phyloP scores from a whole-genome alignment of 2,888 invertebrate species.

The Calameuta filiformis region DNA sequence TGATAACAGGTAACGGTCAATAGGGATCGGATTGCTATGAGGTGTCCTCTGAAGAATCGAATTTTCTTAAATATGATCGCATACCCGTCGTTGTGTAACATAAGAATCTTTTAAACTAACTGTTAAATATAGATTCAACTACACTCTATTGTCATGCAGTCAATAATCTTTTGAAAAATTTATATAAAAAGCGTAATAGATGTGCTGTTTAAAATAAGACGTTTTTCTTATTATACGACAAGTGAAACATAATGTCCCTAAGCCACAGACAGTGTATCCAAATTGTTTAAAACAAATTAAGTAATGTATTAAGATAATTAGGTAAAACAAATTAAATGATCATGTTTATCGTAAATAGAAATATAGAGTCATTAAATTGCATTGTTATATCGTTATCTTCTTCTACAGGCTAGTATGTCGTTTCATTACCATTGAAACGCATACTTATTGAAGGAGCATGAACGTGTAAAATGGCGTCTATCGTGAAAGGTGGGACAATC shows the following conservation, averaged over 20 bases:
- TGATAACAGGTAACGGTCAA: background rate
- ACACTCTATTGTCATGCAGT: background rate
- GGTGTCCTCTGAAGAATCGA: background rate
- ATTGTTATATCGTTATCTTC: background rate
- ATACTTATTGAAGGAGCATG: background rate
- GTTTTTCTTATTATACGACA: background rate
- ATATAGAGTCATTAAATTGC: background rate
- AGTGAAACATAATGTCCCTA: background rate
- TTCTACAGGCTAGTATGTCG: background rate
- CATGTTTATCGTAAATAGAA: background rate
- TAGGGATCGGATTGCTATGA: background rate
- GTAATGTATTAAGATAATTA: too few relatives aligned
- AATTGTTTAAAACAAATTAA: background rate
- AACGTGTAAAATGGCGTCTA: slow-evolving; percentile 56
- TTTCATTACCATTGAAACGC: background rate
- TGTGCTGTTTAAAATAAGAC: background rate
- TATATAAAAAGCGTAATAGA: background rate
- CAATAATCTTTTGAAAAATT: background rate
- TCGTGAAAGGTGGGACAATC: slow-evolving; percentile 59
- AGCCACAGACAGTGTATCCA: background rate
- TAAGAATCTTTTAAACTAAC: background rate
- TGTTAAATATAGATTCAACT: background rate
- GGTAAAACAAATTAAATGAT: background rate
- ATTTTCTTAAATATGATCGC: background rate
- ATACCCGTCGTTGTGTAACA: background rate